Evolutionary conservation across 2,888 invertebrate genomes (phyloP).

Genomic region (Eupeodes luniger): DNA sequence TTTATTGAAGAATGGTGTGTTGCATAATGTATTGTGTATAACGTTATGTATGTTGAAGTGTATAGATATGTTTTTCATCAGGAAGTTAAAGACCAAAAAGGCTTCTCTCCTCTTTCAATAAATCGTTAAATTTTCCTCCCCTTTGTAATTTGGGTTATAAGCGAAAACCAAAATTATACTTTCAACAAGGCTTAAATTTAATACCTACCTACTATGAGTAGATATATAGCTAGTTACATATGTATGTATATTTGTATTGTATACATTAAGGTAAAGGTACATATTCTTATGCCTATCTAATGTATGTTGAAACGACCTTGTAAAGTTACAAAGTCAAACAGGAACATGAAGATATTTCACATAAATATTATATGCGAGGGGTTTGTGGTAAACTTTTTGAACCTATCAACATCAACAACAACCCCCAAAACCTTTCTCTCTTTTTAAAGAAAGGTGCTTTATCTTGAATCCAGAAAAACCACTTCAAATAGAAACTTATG

Average conservation of each 20-base stretch:
- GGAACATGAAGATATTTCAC: slow-evolving; percentile 16
- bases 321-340: slow-evolving; percentile 45
- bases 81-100: slow-evolving; percentile 16
- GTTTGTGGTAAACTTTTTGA: background rate
- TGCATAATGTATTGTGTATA: background rate
- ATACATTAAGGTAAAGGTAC: too few species aligned
- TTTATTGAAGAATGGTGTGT: slow-evolving; percentile 31
- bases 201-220: background rate
- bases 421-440: background rate
- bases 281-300: too few species aligned
- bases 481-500: slow-evolving; percentile 34
- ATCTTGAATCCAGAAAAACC: slow-evolving; percentile 30
- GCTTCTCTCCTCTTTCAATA: slow-evolving; percentile 1
- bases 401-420: background rate
- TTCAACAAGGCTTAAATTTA: slow-evolving; percentile 7
- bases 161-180: slow-evolving; percentile 16
- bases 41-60: too few species aligned
- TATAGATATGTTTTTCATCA: too few species aligned
- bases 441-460: slow-evolving; percentile 12
- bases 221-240: background rate
- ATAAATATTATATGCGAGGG: too few species aligned
- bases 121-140: slow-evolving; percentile 34
- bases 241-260: background rate
- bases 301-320: slow-evolving; percentile 30
- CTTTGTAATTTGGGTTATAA: slow-evolving; percentile 30